Evolutionary conservation across 1,140 invertebrate genomes (phyloP).

Genomic region (Agraylea sexmaculata): DNA sequence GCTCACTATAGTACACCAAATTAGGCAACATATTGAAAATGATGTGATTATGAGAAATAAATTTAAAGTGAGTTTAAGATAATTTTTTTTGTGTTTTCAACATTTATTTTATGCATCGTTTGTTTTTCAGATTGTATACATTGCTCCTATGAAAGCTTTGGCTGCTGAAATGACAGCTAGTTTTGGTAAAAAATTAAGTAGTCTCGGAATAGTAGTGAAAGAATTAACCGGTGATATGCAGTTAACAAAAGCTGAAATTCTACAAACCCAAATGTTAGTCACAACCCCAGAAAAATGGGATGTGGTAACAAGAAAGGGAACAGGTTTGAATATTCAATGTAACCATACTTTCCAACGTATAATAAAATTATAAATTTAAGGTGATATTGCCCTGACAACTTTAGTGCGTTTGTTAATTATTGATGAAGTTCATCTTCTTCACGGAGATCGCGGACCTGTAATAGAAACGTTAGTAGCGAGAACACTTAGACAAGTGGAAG

Average conservation of each 20-base stretch:
- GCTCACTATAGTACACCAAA: constrained; percentile 80
- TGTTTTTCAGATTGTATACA: constrained; percentile 78
- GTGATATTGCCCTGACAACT: constrained; percentile 82
- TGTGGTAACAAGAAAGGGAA: constrained; percentile 93
- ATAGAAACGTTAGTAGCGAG: constrained; percentile 94
- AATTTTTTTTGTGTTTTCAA: not conserved
- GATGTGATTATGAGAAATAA: constrained; percentile 77
- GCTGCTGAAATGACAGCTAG: constrained; percentile 96
- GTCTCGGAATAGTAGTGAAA: constrained; percentile 69
- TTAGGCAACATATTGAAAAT: constrained; percentile 72
- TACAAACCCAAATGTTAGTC: constrained; percentile 94
- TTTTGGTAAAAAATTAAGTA: constrained; percentile 69
- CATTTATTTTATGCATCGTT: constrained; percentile 3
- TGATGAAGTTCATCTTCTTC: constrained; percentile 96
- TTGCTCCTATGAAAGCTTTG: constrained; percentile 98
- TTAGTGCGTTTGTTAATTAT: constrained; percentile 93
- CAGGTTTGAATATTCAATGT: too few species aligned
- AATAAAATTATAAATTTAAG: constrained; percentile 37
- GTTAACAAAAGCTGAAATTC: constrained; percentile 87
- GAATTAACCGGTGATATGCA: constrained; percentile 99
- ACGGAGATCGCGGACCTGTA: constrained; percentile 94
- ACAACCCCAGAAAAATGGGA: constrained; percentile 99
- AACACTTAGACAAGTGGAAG: constrained; percentile 88
- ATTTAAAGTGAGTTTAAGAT: constrained; percentile 66
- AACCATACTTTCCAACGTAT: constrained; percentile 13